phyloP scores from a whole-genome alignment of 92 coral and sea anemone genomes.

The Galaxea fascicularis region DNA sequence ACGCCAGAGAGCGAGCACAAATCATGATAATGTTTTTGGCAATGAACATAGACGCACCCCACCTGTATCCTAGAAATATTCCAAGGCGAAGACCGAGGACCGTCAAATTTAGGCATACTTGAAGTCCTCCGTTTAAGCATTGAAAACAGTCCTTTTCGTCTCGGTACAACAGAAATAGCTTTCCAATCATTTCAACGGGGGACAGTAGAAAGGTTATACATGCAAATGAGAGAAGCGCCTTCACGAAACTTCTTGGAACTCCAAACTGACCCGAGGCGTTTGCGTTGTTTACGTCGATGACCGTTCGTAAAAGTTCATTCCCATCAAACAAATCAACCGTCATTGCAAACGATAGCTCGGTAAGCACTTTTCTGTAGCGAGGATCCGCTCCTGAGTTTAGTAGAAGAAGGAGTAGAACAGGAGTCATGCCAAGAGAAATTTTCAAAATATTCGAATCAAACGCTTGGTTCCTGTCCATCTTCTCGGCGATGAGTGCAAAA shows the following conservation, averaged over 20 bases:
- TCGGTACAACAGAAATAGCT: background rate
- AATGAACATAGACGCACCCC: conserved; percentile 12
- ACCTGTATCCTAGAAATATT: background rate
- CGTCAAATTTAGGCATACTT: background rate
- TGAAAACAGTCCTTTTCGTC: background rate
- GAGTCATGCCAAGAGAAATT: background rate
- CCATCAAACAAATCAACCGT: background rate
- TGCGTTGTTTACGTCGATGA: background rate
- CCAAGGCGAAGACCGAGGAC: conserved; percentile 11
- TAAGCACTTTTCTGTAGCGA: background rate
- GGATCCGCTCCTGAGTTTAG: background rate
- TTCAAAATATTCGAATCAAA: background rate
- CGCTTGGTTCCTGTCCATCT: background rate
- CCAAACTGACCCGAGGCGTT: background rate
- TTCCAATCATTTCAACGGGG: background rate
- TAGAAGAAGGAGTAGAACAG: background rate
- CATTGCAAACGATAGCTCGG: background rate
- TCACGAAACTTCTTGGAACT: background rate
- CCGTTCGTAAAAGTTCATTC: background rate
- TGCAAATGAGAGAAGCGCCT: conserved; percentile 4
- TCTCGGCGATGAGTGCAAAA: background rate
- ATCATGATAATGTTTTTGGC: conserved; percentile 1
- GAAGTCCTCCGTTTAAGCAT: background rate
- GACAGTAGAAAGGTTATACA: background rate
- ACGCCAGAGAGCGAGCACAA: background rate